Evolutionary conservation across 2,888 invertebrate genomes (phyloP).

Genomic region (Cistogaster globosa): DNA sequence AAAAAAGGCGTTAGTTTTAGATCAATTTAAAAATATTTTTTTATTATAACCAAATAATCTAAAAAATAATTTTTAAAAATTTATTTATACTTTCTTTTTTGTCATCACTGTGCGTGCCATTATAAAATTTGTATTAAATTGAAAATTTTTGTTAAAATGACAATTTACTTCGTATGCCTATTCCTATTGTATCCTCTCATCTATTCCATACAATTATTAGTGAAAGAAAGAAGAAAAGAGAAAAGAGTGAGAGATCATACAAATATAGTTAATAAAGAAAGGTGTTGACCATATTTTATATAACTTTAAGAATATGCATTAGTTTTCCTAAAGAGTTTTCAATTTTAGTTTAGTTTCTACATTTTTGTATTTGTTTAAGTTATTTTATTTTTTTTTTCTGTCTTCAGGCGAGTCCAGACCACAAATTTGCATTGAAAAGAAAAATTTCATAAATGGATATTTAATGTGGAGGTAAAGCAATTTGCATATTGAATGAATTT

Average conservation of each 20-base stretch:
- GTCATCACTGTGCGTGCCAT: too few species aligned
- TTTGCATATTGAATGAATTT: slow-evolving; percentile 70
- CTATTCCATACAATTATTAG: slow-evolving; percentile 19
- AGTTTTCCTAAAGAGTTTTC: slow-evolving; percentile 40
- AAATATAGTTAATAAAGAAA: not conserved
- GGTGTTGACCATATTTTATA: slow-evolving; percentile 64
- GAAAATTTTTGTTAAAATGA: slow-evolving; percentile 57
- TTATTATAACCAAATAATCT: too few species aligned
- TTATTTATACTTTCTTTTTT: too few species aligned
- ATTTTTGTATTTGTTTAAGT: slow-evolving; percentile 14
- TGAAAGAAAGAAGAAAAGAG: too few species aligned
- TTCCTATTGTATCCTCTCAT: not conserved
- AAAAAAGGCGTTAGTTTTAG: too few species aligned
- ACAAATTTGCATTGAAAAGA: slow-evolving; percentile 67
- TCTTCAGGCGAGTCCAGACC: slow-evolving; percentile 9
- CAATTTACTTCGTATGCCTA: slow-evolving; percentile 34
- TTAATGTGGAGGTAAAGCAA: slow-evolving; percentile 71
- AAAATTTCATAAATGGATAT: slow-evolving; percentile 67
- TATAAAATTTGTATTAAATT: too few species aligned
- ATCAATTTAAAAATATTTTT: too few species aligned
- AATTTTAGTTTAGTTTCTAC: slow-evolving; percentile 3
- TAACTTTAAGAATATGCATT: slow-evolving; percentile 54
- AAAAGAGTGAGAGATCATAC: not conserved
- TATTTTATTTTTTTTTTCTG: not conserved
- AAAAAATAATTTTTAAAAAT: too few species aligned